Conservation (phyloP, 2,797 vertebrate genomes). For the Cossypha heuglini region DNA sequence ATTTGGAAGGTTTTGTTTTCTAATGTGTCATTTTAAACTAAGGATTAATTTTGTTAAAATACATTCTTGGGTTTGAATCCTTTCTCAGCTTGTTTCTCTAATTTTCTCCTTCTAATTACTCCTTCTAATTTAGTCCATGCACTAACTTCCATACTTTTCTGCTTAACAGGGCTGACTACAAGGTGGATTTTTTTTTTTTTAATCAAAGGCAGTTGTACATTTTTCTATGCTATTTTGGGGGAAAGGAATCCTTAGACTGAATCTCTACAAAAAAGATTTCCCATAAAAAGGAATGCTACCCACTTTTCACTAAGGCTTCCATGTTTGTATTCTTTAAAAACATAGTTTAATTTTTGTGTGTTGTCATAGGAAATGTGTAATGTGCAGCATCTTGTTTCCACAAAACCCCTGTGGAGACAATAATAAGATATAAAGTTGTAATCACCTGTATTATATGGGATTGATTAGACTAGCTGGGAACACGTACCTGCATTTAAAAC, state of each 20-base stretch:
- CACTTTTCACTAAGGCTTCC: neutral
- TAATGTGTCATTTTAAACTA: neutral
- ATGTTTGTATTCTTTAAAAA: neutral
- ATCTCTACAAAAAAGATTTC: neutral
- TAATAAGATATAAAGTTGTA: conserved; percentile 40
- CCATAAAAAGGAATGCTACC: neutral
- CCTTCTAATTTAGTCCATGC: neutral
- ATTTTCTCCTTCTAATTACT: neutral
- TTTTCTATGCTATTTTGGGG: neutral
- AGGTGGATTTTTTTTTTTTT: neutral
- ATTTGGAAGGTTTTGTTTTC: neutral
- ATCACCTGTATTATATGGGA: conserved; percentile 47
- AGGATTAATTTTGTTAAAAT: neutral
- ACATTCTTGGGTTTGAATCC: neutral
- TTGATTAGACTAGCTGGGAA: conserved; percentile 11
- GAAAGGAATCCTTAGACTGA: neutral
- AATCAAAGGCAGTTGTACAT: neutral
- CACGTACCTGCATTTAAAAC: conserved; percentile 42
- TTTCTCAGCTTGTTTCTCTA: neutral
- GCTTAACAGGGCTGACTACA: neutral
- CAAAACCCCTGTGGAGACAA: conserved; percentile 45
- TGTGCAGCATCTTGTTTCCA: conserved; percentile 13
- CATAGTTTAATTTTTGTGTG: neutral
- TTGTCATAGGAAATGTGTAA: neutral
- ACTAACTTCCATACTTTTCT: neutral